A percentile compares a stretch with the other conserved stretches of the same genome.
These are phyloP conservation scores for Axea sp. DNA, from an alignment of 2,888 invertebrate species.

Conservation along the genomic window DNA sequence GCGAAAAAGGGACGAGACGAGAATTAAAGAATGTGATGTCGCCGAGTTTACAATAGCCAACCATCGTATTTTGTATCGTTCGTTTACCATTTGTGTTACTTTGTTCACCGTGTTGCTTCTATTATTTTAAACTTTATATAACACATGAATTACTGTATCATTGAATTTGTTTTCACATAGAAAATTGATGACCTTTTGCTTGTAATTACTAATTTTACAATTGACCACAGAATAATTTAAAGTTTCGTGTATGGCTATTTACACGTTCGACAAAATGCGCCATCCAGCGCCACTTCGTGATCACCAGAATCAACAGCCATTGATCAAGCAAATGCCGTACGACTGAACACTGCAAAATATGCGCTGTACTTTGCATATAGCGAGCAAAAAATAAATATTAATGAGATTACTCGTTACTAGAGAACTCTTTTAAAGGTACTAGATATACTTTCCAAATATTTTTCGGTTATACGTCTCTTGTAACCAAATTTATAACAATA, in stretches of 20 bases:
- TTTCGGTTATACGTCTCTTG: too few species aligned
- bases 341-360: too few species aligned
- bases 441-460: too few species aligned
- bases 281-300: slow-evolving; percentile 7
- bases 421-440: too few species aligned
- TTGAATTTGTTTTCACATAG: slow-evolving; percentile 30
- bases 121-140: slow-evolving; percentile 30
- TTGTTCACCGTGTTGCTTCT: slow-evolving; percentile 27
- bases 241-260: slow-evolving; percentile 25
- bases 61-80: slow-evolving; percentile 52
- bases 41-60: slow-evolving; percentile 71
- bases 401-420: too few species aligned
- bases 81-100: slow-evolving; percentile 44
- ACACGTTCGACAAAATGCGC: slow-evolving; percentile 10
- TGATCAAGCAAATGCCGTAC: too few species aligned
- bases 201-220: slow-evolving; percentile 33
- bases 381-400: too few species aligned
- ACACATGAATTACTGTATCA: slow-evolving; percentile 9
- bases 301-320: too few species aligned
- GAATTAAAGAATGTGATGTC: slow-evolving; percentile 39
- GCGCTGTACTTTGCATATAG: too few species aligned
- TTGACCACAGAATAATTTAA: slow-evolving; percentile 30
- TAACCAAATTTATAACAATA: too few species aligned
- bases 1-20: slow-evolving; percentile 20
- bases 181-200: slow-evolving; percentile 62